These are phyloP conservation scores for Sinella curviseta DNA, from an alignment of 1,140 invertebrate genomes.

Conservation along the genomic window DNA sequence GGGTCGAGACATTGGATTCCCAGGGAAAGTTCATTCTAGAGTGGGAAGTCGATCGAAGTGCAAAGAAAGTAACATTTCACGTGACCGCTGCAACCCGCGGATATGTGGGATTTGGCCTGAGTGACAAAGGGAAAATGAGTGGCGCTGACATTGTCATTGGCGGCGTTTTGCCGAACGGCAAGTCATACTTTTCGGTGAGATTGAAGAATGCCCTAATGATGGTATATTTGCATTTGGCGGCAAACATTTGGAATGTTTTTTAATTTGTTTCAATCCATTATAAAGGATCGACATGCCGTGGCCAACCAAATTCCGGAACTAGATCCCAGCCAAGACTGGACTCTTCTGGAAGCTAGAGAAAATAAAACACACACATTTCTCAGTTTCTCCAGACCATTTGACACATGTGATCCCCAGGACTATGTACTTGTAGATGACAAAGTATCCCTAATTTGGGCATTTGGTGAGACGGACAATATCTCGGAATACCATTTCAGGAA, in stretches of 20 bases:
- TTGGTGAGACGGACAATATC: neutral
- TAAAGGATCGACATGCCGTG: slow-evolving; percentile 69
- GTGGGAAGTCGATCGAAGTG: neutral
- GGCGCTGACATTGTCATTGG: slow-evolving; percentile 22
- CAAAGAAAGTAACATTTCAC: neutral
- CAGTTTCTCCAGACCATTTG: slow-evolving; percentile 65
- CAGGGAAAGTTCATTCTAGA: neutral
- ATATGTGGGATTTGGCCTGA: slow-evolving; percentile 11
- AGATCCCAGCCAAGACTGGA: slow-evolving; percentile 69
- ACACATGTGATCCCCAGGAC: slow-evolving; percentile 60
- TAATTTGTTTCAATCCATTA: too few relatives aligned
- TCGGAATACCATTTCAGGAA: too few relatives aligned
- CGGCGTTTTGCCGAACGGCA: neutral
- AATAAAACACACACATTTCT: slow-evolving; percentile 73
- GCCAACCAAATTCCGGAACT: slow-evolving; percentile 63
- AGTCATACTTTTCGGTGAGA: slow-evolving; percentile 49
- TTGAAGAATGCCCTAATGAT: too few relatives aligned
- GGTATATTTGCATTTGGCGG: too few relatives aligned
- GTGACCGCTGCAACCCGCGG: neutral
- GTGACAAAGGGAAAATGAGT: neutral
- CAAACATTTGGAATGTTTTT: too few relatives aligned
- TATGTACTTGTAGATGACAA: neutral
- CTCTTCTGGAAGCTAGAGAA: slow-evolving; percentile 67
- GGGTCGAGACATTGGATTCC: neutral
- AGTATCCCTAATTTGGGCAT: neutral